Conservation (phyloP, 2,113 vertebrate species). For the Candoia aspera region DNA sequence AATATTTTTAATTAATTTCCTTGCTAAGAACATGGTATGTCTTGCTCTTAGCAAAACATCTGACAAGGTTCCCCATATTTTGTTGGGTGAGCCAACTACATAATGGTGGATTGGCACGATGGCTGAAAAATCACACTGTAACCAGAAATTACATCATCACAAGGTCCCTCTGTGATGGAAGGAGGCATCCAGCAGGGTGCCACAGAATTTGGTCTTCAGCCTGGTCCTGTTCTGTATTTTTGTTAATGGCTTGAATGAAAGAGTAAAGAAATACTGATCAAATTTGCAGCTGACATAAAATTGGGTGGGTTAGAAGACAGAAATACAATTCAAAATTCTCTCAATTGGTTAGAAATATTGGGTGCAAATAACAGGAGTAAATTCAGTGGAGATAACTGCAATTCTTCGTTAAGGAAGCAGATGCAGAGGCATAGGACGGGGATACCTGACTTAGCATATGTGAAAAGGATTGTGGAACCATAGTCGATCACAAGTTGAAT, state of each 20-base stretch:
- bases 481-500: too few species aligned
- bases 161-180: neutral
- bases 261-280: neutral
- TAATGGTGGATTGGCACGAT: too few species aligned
- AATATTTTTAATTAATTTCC: too few species aligned
- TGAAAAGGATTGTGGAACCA: neutral
- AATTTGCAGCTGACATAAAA: neutral
- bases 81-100: too few species aligned
- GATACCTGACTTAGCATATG: neutral
- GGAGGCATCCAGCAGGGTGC: neutral
- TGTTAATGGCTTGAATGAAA: neutral
- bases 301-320: neutral
- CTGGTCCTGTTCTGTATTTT: neutral
- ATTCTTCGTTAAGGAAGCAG: neutral
- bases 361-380: neutral
- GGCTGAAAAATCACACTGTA: too few species aligned
- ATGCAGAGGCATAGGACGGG: neutral
- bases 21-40: too few species aligned
- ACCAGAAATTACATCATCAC: neutral
- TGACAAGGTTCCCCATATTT: too few species aligned
- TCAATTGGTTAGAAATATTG: neutral
- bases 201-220: neutral
- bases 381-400: neutral
- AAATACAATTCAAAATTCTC: neutral
- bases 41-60: too few species aligned